These are phyloP conservation scores for Achroia grisella DNA, from an alignment of 1,140 invertebrate genomes.

Conservation along the genomic window DNA sequence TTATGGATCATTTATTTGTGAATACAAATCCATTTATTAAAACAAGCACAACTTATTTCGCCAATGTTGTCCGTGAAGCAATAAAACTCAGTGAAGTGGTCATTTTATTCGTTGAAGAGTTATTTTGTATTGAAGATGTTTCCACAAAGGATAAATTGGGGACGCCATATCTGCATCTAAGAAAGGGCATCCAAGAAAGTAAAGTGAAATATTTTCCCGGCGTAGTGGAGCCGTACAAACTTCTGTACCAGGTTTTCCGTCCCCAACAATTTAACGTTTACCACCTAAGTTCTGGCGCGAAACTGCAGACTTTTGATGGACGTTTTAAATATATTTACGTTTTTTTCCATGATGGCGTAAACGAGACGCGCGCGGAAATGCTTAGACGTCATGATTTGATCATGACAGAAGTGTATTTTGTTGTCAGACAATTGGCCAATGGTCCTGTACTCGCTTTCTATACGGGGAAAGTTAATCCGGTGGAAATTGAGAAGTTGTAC, in stretches of 20 bases:
- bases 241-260: slow-evolving; percentile 26
- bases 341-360: slow-evolving; percentile 34
- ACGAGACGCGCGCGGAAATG: slow-evolving; percentile 21
- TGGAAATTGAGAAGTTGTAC: slow-evolving; percentile 17
- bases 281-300: slow-evolving; percentile 21
- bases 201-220: slow-evolving; percentile 36
- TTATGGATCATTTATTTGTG: slow-evolving; percentile 17
- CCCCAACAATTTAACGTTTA: slow-evolving; percentile 25
- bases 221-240: slow-evolving; percentile 31
- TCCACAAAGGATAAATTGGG: slow-evolving; percentile 32
- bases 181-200: slow-evolving; percentile 18
- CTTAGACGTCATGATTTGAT: slow-evolving; percentile 40
- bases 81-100: slow-evolving; percentile 28
- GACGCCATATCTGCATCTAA: slow-evolving; percentile 32
- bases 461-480: slow-evolving; percentile 41
- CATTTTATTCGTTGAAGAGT: slow-evolving; percentile 43
- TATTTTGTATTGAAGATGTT: slow-evolving; percentile 39
- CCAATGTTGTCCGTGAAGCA: slow-evolving; percentile 28
- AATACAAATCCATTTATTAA: slow-evolving; percentile 34
- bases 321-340: slow-evolving; percentile 37
- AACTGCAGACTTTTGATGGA: slow-evolving; percentile 27
- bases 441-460: slow-evolving; percentile 41
- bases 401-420: slow-evolving; percentile 33
- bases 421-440: slow-evolving; percentile 16
- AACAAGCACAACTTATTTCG: slow-evolving; percentile 22